Evolutionary conservation across 2,888 invertebrate species (phyloP), one percentile per base, ranked within the genome.

Genomic region (Marasmarcha lunaedactyla): DNA sequence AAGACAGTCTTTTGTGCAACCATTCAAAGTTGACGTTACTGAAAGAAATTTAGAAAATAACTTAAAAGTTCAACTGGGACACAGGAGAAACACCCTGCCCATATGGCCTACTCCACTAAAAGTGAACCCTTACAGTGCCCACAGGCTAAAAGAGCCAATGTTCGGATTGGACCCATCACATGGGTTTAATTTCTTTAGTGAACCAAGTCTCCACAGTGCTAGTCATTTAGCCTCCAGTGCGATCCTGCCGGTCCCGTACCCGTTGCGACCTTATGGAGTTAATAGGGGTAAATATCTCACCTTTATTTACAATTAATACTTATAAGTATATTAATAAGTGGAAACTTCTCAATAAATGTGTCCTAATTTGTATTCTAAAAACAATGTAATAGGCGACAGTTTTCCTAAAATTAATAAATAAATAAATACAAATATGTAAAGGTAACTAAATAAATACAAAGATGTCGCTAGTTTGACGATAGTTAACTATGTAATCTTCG

Each of bases 61-160:
- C 20, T 20, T 20, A 5, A 20, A 20, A 20, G 7, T 7, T 7
- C 20, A 20, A 7, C 20, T 20, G 3, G 20, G 20, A 20, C 60
- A 64, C 1, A 63, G 79, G 40, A 57, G 78, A 40, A 71, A 74
- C 41, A 77, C 77, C 0, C 73, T 64, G 39, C 81, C 81, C 0
- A 39, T 81, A 15, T 67, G 77, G 36, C 81, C 81, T 0, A 72
- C 61, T 30, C 64, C 81, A 2, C 44, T 81, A 36, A 78, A 77
- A 49, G 63, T 70, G 1, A 20, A 63, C 52, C n/a, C n/a, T n/a
- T n/a, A n/a, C n/a, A 62, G 0, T 74, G 72, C 76, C 56, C 59
- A 2, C 43, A 51, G 5, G 71, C 66, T 64, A n/a, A 74, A 74
- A 41, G 63, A 66, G 7, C 40, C 52, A 2, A 40, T 52, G 14